Percentiles rank a stretch among this genome's conserved stretches.
phyloP scores from a whole-genome alignment of 2,113 vertebrate genomes.

The Lagopus muta region DNA sequence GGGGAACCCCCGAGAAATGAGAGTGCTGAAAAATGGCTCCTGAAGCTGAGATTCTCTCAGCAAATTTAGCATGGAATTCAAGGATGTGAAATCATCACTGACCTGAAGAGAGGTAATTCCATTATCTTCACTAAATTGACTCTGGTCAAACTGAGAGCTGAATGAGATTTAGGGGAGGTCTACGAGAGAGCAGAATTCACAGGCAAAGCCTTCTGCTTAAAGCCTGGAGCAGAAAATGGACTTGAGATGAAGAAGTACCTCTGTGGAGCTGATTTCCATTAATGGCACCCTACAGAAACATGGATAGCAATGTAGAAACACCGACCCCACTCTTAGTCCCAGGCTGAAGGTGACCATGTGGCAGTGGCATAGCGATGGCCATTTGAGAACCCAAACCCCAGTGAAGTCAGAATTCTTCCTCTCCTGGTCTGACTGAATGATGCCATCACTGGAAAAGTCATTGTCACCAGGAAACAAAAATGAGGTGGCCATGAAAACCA shows the following conservation, averaged over 20 bases:
- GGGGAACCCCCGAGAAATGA: not conserved
- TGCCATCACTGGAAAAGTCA: not conserved
- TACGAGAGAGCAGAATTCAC: not conserved
- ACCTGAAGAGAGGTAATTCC: slow-evolving; percentile 7
- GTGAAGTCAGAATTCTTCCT: not conserved
- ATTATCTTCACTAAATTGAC: not conserved
- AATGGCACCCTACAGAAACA: not conserved
- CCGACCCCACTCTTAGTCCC: not conserved
- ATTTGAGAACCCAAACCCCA: not conserved
- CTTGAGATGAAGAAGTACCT: not conserved
- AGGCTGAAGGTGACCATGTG: not conserved
- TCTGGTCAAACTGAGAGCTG: not conserved
- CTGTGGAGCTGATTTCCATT: not conserved
- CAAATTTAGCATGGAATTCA: slow-evolving; percentile 16
- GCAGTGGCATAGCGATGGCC: accelerated
- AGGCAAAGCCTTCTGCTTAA: not conserved
- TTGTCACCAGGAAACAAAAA: not conserved
- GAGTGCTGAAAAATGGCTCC: not conserved
- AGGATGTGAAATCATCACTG: not conserved
- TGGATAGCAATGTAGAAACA: not conserved
- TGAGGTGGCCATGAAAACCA: not conserved
- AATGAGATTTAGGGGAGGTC: not conserved
- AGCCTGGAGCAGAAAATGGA: not conserved
- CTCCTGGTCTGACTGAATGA: not conserved
- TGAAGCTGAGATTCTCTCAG: not conserved